phyloP scores from a whole-genome alignment of 2,797 vertebrate species.

The Florisuga fusca region DNA sequence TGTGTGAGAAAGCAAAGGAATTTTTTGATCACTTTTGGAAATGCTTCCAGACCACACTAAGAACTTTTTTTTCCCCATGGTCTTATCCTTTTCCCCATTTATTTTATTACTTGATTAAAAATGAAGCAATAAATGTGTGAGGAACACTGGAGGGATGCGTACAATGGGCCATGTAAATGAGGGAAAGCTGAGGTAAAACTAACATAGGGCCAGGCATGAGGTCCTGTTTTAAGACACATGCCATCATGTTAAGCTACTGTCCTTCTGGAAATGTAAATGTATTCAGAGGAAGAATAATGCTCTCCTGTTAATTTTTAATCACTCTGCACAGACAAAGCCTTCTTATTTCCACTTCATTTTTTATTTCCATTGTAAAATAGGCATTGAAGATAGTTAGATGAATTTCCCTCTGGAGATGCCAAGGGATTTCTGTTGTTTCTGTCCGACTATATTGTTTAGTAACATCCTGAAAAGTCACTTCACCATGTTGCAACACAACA shows the following conservation, averaged over 20 bases:
- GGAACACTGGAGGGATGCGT: not conserved
- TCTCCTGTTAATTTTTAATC: not conserved
- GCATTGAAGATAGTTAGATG: not conserved
- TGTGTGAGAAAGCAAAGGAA: not conserved
- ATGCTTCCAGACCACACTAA: not conserved
- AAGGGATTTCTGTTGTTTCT: not conserved
- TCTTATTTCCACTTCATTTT: not conserved
- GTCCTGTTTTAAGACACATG: not conserved
- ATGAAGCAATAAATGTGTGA: slow-evolving; percentile 15
- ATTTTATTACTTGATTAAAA: slow-evolving; percentile 35
- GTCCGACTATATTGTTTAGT: not conserved
- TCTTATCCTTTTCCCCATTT: not conserved
- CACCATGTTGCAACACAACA: not conserved
- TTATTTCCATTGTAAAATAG: not conserved
- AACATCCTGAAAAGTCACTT: not conserved
- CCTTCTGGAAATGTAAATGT: slow-evolving; percentile 12
- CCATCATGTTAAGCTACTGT: not conserved
- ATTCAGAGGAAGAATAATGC: not conserved
- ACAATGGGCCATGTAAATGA: not conserved
- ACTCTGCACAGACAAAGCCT: not conserved
- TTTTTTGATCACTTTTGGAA: not conserved
- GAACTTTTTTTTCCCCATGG: not conserved
- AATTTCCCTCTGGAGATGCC: not conserved
- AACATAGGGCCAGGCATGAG: slow-evolving; percentile 19
- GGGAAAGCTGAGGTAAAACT: not conserved